These are phyloP conservation scores for Dasyurus viverrinus DNA, from an alignment of 2,113 vertebrate species.

Conservation along the genomic window DNA sequence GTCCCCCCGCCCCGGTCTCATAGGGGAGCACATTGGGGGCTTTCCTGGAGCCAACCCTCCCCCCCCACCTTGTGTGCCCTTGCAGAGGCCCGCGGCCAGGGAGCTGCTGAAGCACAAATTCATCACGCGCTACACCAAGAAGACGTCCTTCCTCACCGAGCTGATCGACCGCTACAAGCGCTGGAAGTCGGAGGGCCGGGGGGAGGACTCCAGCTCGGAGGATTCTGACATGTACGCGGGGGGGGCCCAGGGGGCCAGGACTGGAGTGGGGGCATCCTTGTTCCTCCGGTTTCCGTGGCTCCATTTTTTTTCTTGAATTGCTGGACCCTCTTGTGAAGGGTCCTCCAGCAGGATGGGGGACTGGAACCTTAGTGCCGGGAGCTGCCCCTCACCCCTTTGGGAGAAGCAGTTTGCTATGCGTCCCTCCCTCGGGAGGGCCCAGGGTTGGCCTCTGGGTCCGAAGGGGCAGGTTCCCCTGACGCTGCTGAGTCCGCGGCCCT, in stretches of 20 bases:
- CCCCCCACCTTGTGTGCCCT: background rate
- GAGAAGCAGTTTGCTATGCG: too few relatives aligned
- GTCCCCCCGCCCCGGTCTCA: background rate
- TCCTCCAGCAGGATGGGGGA: background rate
- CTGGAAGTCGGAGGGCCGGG: conserved; percentile 97
- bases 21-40: background rate
- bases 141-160: conserved; percentile 97
- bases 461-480: too few relatives aligned
- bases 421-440: too few relatives aligned
- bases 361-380: background rate
- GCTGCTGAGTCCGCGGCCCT: too few relatives aligned
- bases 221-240: conserved; percentile 93
- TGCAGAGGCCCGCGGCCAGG: conserved; percentile 94
- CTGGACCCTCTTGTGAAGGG: too few relatives aligned
- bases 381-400: too few relatives aligned
- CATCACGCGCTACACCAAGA: conserved; percentile 95
- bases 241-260: too few relatives aligned
- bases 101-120: conserved; percentile 99
- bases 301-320: rapidly evolving
- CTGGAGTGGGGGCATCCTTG: too few relatives aligned
- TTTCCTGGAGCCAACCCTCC: background rate
- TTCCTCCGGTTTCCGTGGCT: too few relatives aligned
- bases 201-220: conserved; percentile 96
- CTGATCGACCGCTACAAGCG: conserved; percentile 96
- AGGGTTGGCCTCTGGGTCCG: too few relatives aligned